Conservation (phyloP, 1,140 invertebrate genomes). For the Cyclargus thomasi region DNA sequence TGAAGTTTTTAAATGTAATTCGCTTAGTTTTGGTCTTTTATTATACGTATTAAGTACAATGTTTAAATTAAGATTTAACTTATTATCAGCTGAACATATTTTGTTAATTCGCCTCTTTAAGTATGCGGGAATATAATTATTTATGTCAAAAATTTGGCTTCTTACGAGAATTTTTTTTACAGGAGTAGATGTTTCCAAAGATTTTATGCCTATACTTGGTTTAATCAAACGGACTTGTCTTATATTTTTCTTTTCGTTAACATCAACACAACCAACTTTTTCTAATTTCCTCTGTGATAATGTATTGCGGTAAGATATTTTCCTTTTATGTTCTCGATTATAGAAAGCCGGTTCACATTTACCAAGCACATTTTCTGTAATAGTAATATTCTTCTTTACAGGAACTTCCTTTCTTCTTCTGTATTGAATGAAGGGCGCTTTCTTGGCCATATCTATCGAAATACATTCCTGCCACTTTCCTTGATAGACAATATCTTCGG, state of each 20-base stretch:
- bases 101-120: constrained; percentile 30
- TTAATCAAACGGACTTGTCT: background rate
- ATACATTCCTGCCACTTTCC: constrained; percentile 48
- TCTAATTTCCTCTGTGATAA: no score
- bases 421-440: background rate
- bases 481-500: constrained; percentile 60
- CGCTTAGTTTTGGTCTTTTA: constrained; percentile 19
- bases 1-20: constrained; percentile 11
- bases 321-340: background rate
- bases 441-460: background rate
- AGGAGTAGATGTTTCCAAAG: constrained; percentile 10
- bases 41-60: constrained; percentile 8
- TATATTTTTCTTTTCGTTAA: background rate
- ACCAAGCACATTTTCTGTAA: background rate
- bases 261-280: no score
- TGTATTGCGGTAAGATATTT: background rate
- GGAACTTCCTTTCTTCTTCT: constrained; percentile 15
- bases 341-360: background rate
- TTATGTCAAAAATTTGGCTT: constrained; percentile 20
- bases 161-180: constrained; percentile 23
- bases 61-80: constrained; percentile 19
- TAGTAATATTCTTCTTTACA: constrained; percentile 7
- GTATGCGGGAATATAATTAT: constrained; percentile 37
- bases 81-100: constrained; percentile 10
- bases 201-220: constrained; percentile 11